phyloP scores from a whole-genome alignment of 1,140 invertebrate species.

The Drosophila suzukii region DNA sequence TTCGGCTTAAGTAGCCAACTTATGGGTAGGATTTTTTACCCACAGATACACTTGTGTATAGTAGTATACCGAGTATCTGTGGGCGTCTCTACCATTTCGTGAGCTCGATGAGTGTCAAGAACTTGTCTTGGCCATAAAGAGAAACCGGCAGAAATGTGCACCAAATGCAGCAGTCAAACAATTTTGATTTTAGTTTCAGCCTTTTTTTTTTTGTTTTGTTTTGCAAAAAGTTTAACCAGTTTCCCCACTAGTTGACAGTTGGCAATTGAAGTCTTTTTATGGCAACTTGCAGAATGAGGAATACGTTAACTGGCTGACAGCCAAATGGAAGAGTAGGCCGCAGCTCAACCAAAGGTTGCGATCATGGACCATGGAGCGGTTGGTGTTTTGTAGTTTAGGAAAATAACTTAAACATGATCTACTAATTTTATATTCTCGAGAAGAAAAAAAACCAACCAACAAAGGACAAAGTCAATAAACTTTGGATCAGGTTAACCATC shows the following conservation, averaged over 20 bases:
- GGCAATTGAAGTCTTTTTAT: conserved; percentile 47
- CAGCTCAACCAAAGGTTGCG: conserved; percentile 32
- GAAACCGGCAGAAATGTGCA: conserved; percentile 78
- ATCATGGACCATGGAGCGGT: conserved; percentile 32
- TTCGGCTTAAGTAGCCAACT: conserved; percentile 33
- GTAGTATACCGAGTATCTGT: conserved; percentile 15
- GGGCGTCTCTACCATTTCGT: conserved; percentile 52
- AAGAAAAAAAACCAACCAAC: not conserved
- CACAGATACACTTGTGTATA: conserved; percentile 14
- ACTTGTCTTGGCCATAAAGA: conserved; percentile 81
- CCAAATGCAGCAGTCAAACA: conserved; percentile 64
- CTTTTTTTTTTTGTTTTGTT: not conserved
- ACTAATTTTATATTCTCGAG: not conserved
- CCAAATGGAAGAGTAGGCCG: conserved; percentile 40
- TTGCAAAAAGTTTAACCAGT: conserved; percentile 49
- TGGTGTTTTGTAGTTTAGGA: not conserved
- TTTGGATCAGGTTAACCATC: conserved; percentile 30
- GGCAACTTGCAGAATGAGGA: conserved; percentile 55
- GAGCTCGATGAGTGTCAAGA: conserved; percentile 67
- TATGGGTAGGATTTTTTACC: conserved; percentile 14
- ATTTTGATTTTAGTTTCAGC: conserved; percentile 46
- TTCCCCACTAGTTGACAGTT: conserved; percentile 43
- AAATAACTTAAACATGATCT: not conserved
- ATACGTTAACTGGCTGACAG: conserved; percentile 41
- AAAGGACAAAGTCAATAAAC: conserved; percentile 59